Conservation (phyloP, 2,113 vertebrate genomes). For the Takifugu bimaculatus region DNA sequence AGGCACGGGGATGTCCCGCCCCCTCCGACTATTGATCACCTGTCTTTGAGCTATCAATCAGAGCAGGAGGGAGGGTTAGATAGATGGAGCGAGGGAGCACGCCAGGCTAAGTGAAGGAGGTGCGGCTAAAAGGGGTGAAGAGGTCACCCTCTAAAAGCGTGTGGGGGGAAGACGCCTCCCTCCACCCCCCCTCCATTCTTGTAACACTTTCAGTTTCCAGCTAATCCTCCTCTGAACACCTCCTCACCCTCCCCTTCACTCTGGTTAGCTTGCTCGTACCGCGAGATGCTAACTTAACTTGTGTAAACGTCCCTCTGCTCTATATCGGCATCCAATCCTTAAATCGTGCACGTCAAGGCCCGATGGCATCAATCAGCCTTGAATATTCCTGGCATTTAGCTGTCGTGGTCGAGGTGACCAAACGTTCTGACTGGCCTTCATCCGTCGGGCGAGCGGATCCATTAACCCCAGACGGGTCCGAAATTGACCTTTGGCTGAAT, state of each 20-base stretch:
- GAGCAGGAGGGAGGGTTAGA: constrained; percentile 25
- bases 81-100: constrained; percentile 1
- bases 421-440: too few species aligned
- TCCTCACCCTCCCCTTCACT: not conserved
- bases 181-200: constrained; percentile 39
- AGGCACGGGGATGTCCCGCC: constrained; percentile 50
- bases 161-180: constrained; percentile 23
- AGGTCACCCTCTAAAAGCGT: constrained; percentile 67
- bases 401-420: too few species aligned
- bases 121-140: constrained; percentile 66
- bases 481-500: too few species aligned
- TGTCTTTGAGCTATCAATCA: constrained; percentile 64
- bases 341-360: too few species aligned
- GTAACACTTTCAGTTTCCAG: constrained; percentile 31
- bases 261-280: not conserved
- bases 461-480: too few species aligned
- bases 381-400: too few species aligned
- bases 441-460: too few species aligned
- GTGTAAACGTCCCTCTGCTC: too few species aligned
- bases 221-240: constrained; percentile 5
- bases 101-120: constrained; percentile 46
- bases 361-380: too few species aligned
- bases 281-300: constrained; percentile 12
- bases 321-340: too few species aligned
- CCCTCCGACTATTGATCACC: constrained; percentile 57